Percentiles rank a stretch among this genome's conserved stretches.
Evolutionary conservation across 2,888 invertebrate species (phyloP).

Genomic region (Liopterus haemorrhoidalis): DNA sequence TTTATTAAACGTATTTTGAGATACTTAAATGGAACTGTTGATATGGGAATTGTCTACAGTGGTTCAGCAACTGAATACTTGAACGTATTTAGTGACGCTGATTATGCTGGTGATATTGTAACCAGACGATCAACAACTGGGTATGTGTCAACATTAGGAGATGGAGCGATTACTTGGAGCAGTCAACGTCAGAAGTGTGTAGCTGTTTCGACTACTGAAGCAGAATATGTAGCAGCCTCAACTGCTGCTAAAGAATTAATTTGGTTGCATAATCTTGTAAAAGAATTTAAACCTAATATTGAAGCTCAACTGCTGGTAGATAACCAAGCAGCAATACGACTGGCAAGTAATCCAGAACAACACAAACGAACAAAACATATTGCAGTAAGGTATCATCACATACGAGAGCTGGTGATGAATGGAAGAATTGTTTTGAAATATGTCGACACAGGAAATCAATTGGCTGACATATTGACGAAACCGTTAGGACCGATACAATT

Average conservation of each 20-base stretch:
- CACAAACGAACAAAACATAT: slow-evolving; percentile 33
- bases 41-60: slow-evolving; percentile 7
- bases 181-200: slow-evolving; percentile 34
- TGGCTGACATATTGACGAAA: slow-evolving; percentile 24
- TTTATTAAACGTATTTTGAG: slow-evolving; percentile 6
- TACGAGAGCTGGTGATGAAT: background rate
- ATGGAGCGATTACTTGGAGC: slow-evolving; percentile 31
- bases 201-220: slow-evolving; percentile 32
- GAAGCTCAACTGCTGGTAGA: slow-evolving; percentile 27
- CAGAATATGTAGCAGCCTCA: slow-evolving; percentile 34
- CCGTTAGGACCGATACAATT: slow-evolving; percentile 2
- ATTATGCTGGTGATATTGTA: slow-evolving; percentile 21
- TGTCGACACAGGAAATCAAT: slow-evolving; percentile 5
- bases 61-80: slow-evolving; percentile 6
- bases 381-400: slow-evolving; percentile 5
- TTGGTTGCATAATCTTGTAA: slow-evolving; percentile 30
- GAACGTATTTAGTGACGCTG: slow-evolving; percentile 23
- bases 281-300: slow-evolving; percentile 18
- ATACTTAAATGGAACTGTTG: slow-evolving; percentile 3
- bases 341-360: slow-evolving; percentile 32
- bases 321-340: slow-evolving; percentile 30
- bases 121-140: slow-evolving; percentile 13
- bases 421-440: background rate
- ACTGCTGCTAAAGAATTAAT: slow-evolving; percentile 32
- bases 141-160: slow-evolving; percentile 25